These are phyloP conservation scores for Euschistus heros DNA, from an alignment of 1,140 invertebrate genomes.

Conservation along the genomic window DNA sequence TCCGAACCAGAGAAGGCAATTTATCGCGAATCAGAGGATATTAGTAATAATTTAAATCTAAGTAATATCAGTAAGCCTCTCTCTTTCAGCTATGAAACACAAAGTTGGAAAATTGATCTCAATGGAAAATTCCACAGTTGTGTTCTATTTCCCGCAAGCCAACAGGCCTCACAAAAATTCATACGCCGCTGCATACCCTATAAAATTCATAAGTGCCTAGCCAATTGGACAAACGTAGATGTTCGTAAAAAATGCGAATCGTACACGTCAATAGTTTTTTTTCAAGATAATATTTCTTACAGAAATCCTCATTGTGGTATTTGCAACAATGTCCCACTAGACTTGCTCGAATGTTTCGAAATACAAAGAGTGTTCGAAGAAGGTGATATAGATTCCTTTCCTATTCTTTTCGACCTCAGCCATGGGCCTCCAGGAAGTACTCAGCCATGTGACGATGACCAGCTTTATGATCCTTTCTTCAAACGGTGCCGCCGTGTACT, in stretches of 20 bases:
- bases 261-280: slow-evolving; percentile 39
- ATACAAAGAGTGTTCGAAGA: no score
- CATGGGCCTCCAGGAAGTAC: slow-evolving; percentile 35
- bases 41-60: no score
- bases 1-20: no score
- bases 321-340: slow-evolving; percentile 34
- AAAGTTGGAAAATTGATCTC: slow-evolving; percentile 25
- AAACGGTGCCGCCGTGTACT: slow-evolving; percentile 38
- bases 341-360: no score
- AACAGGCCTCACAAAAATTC: slow-evolving; percentile 26
- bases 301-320: slow-evolving; percentile 47
- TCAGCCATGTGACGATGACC: slow-evolving; percentile 31
- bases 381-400: slow-evolving; percentile 36
- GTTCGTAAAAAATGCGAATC: slow-evolving; percentile 34
- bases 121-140: slow-evolving; percentile 26
- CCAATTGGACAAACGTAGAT: slow-evolving; percentile 34
- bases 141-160: slow-evolving; percentile 29
- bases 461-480: slow-evolving; percentile 44
- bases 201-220: slow-evolving; percentile 32
- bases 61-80: slow-evolving; percentile 29
- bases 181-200: slow-evolving; percentile 31
- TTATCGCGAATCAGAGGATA: no score
- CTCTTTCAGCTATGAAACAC: slow-evolving; percentile 13
- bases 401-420: slow-evolving; percentile 41
- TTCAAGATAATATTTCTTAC: slow-evolving; percentile 35